Conservation (phyloP, 2,888 invertebrate species). For the Calliopum simillimum region DNA sequence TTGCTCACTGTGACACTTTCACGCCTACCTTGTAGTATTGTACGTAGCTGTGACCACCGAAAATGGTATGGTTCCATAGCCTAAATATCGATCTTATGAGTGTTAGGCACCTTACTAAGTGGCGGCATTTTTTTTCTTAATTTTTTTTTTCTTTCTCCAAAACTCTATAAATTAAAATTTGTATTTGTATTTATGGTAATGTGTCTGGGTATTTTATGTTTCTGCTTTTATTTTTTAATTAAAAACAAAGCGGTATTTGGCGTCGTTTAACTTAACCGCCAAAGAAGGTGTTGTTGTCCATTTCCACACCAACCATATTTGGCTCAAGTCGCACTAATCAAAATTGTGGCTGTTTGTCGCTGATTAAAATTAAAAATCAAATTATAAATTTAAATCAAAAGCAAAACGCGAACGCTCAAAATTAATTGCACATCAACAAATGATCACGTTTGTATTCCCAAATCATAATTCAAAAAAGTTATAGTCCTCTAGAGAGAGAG, state of each 20-base stretch:
- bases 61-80: no score
- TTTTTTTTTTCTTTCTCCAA: no score
- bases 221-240: conserved; percentile 16
- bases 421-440: conserved; percentile 14
- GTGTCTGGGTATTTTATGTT: neutral
- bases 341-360: conserved; percentile 18
- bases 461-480: no score
- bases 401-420: conserved; percentile 13
- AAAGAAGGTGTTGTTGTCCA: conserved; percentile 10
- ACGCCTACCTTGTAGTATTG: no score
- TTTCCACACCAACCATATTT: conserved; percentile 16
- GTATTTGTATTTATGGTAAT: conserved; percentile 27
- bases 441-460: neutral
- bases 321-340: conserved; percentile 30
- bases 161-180: conserved; percentile 8
- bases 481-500: no score
- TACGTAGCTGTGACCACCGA: no score
- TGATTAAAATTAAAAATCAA: conserved; percentile 29
- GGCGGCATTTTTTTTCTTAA: no score
- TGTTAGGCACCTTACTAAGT: no score
- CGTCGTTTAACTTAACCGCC: neutral
- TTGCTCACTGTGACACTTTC: no score
- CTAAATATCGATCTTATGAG: no score
- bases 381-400: conserved; percentile 15
- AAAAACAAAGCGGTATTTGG: conserved; percentile 16